Evolutionary conservation across 1,140 invertebrate genomes (phyloP).

Genomic region (Marisa cornuarietis): DNA sequence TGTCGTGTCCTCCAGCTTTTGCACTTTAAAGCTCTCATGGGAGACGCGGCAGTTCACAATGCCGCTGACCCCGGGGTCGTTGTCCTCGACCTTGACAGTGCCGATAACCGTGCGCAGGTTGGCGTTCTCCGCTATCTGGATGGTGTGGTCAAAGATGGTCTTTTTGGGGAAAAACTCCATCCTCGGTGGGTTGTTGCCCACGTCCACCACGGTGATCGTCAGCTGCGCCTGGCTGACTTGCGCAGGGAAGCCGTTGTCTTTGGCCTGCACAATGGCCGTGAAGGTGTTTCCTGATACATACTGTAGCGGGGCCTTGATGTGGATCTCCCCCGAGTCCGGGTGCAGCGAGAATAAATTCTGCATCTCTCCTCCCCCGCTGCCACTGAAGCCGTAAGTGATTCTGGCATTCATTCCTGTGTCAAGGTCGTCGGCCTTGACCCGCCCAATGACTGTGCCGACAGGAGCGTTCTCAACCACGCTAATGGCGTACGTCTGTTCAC

Average conservation of each 20-base stretch:
- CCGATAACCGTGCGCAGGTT: slow-evolving; percentile 24
- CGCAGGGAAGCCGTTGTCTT: slow-evolving; percentile 29
- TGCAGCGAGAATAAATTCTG: slow-evolving; percentile 30
- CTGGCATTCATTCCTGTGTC: slow-evolving; percentile 79
- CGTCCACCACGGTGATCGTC: slow-evolving; percentile 35
- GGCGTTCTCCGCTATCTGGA: slow-evolving; percentile 30
- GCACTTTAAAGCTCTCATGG: slow-evolving; percentile 35
- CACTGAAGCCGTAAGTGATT: slow-evolving; percentile 73
- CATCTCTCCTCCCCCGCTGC: not conserved
- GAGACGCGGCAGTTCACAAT: slow-evolving; percentile 29
- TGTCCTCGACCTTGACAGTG: slow-evolving; percentile 35
- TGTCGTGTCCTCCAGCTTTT: slow-evolving; percentile 34
- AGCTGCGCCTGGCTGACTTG: slow-evolving; percentile 29
- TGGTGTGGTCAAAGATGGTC: slow-evolving; percentile 23
- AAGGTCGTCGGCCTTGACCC: slow-evolving; percentile 31
- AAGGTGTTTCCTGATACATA: slow-evolving; percentile 35
- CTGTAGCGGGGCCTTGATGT: slow-evolving; percentile 26
- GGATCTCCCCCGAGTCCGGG: slow-evolving; percentile 28
- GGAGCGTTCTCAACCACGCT: slow-evolving; percentile 32
- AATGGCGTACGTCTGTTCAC: slow-evolving; percentile 20
- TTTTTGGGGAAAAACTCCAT: slow-evolving; percentile 29
- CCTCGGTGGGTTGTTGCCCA: slow-evolving; percentile 34
- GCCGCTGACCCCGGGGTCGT: slow-evolving; percentile 44
- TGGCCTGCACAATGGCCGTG: slow-evolving; percentile 35
- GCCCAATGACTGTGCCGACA: slow-evolving; percentile 20